Evolutionary conservation across 2,797 vertebrate genomes (phyloP), one percentile per base, ranked within the genome.

Genomic region (Myotis pilosus): DNA sequence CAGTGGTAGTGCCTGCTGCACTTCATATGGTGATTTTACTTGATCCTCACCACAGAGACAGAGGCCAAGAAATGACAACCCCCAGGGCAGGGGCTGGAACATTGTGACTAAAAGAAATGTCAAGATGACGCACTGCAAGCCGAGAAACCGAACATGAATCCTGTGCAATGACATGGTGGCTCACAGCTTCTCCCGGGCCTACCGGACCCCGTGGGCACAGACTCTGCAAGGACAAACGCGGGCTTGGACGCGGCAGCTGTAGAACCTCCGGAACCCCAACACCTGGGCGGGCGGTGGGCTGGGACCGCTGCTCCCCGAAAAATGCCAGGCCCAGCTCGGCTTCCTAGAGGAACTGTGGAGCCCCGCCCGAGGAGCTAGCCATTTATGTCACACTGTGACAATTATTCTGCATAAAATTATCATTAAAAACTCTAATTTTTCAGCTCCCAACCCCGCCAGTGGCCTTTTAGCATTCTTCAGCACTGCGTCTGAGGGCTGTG

Each of bases 331-430:
- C 20, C 33, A 4, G 55, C 85, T 44, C 81, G 7, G 36, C 69
- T 57, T 80, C 83, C 84, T 17, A 9, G 91, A 2, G 51, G 89
- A 83, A 7, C 72, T 47, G 69, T n/a, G 68, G n/a, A 74, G 89
- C 93, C 94, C 96, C 88, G 75, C 93, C 96, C 85, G 66, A 94
- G 88, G 82, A 95, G 97, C 93, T 49, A 88, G 78, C 96, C 96
- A 71, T 96, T 96, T 93, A 49, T 96, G 92, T 97, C 97, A 96
- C 97, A 97, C 97, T 97, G 97, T 91, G 97, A 97, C 97, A 97
- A 97, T 97, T 97, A 97, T 96, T 95, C 96, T 97, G 97, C 97
- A 97, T 97, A 97, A 97, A 97, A 97, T 97, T 97, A 97, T 96
- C 97, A 97, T 97, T 97, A 96, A 97, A 97, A 97, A 38, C 95